Conservation (phyloP, 2,113 vertebrate genomes). For the Pseudorectes ferrugineus region DNA sequence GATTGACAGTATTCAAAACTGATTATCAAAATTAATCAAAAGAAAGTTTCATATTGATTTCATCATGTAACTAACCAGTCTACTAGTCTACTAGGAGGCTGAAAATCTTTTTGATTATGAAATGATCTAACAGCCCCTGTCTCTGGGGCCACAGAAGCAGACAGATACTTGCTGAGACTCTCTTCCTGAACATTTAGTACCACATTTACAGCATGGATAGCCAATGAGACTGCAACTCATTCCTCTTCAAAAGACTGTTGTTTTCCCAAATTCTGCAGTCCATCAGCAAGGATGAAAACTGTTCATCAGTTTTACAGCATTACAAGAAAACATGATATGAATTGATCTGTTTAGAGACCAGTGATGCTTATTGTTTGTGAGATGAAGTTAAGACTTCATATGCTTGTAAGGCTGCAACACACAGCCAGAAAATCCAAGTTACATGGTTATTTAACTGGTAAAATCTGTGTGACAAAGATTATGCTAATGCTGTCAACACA, state of each 20-base stretch:
- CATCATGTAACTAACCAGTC: neutral
- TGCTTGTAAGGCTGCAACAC: neutral
- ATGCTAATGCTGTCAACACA: neutral
- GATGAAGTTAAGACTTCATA: neutral
- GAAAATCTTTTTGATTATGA: neutral
- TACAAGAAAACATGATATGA: neutral
- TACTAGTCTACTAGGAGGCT: neutral
- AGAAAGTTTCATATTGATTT: neutral
- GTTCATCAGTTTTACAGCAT: neutral
- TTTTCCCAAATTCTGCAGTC: neutral
- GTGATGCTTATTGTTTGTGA: neutral
- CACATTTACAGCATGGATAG: neutral
- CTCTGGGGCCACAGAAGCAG: neutral
- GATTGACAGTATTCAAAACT: neutral
- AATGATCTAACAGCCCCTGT: neutral
- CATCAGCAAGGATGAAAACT: neutral
- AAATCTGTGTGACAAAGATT: neutral
- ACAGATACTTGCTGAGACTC: neutral
- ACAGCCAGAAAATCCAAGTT: neutral
- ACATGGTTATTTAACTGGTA: neutral
- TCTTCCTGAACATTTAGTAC: neutral
- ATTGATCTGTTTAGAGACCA: neutral
- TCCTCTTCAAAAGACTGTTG: neutral
- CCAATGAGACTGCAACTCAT: neutral
- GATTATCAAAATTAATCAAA: neutral